Evolutionary conservation across 2,797 vertebrate species (phyloP), one percentile per base, ranked within the genome.

Genomic region (Chelon labrosus): DNA sequence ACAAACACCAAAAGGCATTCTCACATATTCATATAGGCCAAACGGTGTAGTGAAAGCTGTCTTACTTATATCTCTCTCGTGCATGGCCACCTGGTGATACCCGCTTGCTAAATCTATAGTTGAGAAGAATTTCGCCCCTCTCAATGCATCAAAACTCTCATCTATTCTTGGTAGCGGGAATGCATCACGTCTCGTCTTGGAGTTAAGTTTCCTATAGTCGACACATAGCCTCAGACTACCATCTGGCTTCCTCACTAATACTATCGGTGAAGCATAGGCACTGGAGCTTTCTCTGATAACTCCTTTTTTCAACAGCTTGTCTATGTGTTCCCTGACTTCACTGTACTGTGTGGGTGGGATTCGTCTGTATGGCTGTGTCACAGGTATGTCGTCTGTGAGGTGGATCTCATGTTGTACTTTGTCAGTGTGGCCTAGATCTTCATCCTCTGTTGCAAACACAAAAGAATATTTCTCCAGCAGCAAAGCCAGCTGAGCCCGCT

Each of bases 1-100:
- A 50, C 68, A 66, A 1, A 71, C 8, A 11, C 62, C 68, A 25
- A 77, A 56, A 1, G 57, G 57, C 68, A 71, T 61, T 22, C 50
- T 49, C 1, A 49, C 16, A 2, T 62, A 70, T 16, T 71, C 51
- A 16, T 38, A 66, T 2, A 71, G 8, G 10, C 56, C 62, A 61
- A 77, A 66, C 1, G 37, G 56, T 0, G 50, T 76, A 0, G 53
- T 70, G 27, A 70, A 70, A 0, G 66, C 46, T 6, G 66, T 70
- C 39, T 70, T 53, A 5, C 12, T 10, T 5, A 35, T 58, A 12
- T 63, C n/a, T 2, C 35, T 27, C 19, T 57, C 27, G 12, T 44
- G 27, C 27, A 54, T 39, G 11, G 64, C 50, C n/a, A 65, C 54
- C 22, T 70, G 60, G 7, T 68, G 58, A 19, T 75, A 56, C 7